Base-by-base conservation (phyloP, 2,888 invertebrate genomes). In the Standfussiana lucernea region DNA sequence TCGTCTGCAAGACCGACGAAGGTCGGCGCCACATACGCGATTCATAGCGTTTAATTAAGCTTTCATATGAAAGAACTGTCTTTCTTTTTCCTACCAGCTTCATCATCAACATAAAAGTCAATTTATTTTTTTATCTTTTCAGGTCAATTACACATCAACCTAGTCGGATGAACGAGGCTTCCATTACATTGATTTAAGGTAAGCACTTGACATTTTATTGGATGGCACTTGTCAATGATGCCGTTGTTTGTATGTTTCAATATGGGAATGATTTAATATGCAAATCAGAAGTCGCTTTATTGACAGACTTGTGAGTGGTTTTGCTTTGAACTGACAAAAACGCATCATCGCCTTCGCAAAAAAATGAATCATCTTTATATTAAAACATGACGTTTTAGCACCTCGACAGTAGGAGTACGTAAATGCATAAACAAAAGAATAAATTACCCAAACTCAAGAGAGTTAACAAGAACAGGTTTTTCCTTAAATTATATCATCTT, bases 131-230 rank as follows among this genome's bases (percentile, higher is more conserved):
- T 79, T 91, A 86, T 92, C 89, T 89, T 94, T 94, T 53, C 94
- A 95, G 95, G 94, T 95, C 95, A 95, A 94, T 95, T 93, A 93
- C 90, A 88, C 88, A 90, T 86, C 89, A 86, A 86, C 86, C 82
- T 85, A 88, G 86, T 86, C 89, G 89, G 86, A 89, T 87, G 90
- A 90, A 90, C 89, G 88, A 89, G 86, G 88, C 90, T 90, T 89
- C 89, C 90, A 89, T 84, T 88, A 82, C 86, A 81, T 84, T 86
- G 86, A 83, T 75, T 80, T 88, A 90, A 92, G 93, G 93, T 93
- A 92, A 91, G 91, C 72, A 76, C 77, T 42, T 28, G 28, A 47
- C 45, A 56, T 72, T 82, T 73, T 79, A 79, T 67, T 79, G 35
- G 18, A 24, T 37, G 24, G 56, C 37, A 59, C 42, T 80, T 85